Conservation (phyloP, 2,113 vertebrate species). For the Capra hircus region DNA sequence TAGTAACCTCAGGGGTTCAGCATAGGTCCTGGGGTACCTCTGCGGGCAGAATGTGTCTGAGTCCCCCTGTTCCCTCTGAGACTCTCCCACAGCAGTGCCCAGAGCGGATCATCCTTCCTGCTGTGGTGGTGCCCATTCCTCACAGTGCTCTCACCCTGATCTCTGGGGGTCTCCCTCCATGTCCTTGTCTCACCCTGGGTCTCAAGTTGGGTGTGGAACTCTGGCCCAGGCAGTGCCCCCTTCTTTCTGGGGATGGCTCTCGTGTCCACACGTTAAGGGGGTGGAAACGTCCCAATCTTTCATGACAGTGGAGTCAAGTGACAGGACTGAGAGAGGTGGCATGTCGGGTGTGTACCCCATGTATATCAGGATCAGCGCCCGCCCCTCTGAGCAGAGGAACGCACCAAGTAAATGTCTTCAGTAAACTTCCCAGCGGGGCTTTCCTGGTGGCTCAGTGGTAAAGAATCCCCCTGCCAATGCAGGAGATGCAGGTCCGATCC, state of each 20-base stretch:
- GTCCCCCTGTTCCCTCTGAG: fast-evolving
- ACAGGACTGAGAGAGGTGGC: background rate
- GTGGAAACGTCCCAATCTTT: fast-evolving
- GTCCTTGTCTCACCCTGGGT: background rate
- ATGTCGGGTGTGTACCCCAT: fast-evolving
- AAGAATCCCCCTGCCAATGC: background rate
- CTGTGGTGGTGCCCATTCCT: background rate
- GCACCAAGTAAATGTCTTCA: fast-evolving
- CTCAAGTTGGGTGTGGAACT: background rate
- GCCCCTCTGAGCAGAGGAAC: fast-evolving
- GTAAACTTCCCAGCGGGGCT: background rate
- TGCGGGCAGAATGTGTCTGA: fast-evolving
- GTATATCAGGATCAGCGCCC: fast-evolving
- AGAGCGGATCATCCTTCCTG: background rate
- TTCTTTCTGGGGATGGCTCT: background rate
- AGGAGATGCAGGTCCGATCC: background rate
- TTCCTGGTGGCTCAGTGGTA: background rate
- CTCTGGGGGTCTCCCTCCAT: background rate
- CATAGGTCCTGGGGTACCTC: background rate
- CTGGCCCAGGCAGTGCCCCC: fast-evolving
- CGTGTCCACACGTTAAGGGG: fast-evolving
- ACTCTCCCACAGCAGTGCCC: fast-evolving
- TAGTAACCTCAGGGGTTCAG: background rate
- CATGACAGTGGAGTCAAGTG: fast-evolving
- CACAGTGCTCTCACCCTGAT: fast-evolving